Base-by-base conservation (phyloP, 2,888 invertebrate genomes). In the Acronicta psi region DNA sequence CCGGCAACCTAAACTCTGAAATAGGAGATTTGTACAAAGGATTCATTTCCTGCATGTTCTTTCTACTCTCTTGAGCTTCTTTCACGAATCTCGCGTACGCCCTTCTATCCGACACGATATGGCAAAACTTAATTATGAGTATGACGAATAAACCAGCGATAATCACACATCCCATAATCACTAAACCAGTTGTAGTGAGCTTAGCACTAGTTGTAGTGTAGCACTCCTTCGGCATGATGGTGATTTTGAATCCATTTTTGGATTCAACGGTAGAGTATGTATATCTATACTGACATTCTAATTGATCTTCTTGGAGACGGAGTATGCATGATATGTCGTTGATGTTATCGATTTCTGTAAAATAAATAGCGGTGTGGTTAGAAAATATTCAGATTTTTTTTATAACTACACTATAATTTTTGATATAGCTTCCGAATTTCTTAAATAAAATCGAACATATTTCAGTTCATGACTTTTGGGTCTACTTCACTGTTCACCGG, bases 1-100 rank as follows among this genome's bases (percentile, higher is more conserved):
- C 89, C 11, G 96, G 96, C 59, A 96, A 91, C 60, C 85, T 86
- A 70, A 95, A 96, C 52, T 89, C 86, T 0, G 93, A 92, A 14
- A 95, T 92, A 1, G 96, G 95, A n/a, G 95, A 94, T 68, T 92
- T 95, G 70, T 96, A 96, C 59, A 96, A 77, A 0, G 96, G 96
- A 81, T 96, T 96, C 59, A 94, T 73, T 46, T 91, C 87, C 55
- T 90, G 90, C 84, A 89, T 87, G 41, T 89, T 76, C 41, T 88
- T 83, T 51, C 88, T 85, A 45, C 92, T 92, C 51, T 88, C 89
- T 54, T 91, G 81, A 0, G 94, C 92, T 73, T 94, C 93, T 34
- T 90, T 83, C 7, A 87, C 71, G 61, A 95, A 95, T 55, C 89
- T 92, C 0, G 94, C 95, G 67, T 93, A 95, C 0, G 95, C 95